These are phyloP conservation scores for Centrocercus urophasianus DNA, from an alignment of 2,113 vertebrate species.

Conservation along the genomic window DNA sequence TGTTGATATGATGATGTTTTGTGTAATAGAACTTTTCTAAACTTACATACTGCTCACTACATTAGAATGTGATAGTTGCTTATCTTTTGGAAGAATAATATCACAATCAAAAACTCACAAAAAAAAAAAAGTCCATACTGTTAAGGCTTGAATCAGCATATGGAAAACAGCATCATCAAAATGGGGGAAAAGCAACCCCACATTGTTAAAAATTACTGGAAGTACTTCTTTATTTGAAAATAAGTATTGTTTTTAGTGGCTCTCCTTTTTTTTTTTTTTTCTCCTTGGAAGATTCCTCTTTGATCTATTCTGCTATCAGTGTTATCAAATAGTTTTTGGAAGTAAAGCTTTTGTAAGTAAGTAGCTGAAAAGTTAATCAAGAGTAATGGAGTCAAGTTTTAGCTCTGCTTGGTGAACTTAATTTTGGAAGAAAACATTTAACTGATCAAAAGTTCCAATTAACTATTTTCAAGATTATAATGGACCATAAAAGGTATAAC, in stretches of 20 bases:
- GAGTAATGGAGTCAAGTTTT: background rate
- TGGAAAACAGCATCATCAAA: background rate
- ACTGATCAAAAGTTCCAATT: background rate
- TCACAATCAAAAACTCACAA: background rate
- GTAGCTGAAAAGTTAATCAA: background rate
- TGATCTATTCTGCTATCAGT: background rate
- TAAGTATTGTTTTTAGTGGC: background rate
- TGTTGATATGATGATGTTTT: background rate
- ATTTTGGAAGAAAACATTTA: background rate
- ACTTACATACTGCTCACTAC: background rate
- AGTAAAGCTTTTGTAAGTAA: background rate
- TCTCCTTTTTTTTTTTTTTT: background rate
- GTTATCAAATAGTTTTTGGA: background rate
- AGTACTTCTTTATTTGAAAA: background rate
- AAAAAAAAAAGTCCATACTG: background rate
- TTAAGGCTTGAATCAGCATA: background rate
- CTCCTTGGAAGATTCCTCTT: background rate
- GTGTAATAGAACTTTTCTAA: background rate
- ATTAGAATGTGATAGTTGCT: background rate
- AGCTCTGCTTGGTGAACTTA: background rate
- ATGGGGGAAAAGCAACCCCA: background rate
- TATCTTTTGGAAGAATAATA: background rate
- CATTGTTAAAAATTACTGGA: background rate
- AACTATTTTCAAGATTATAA: background rate
- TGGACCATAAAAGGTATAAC: background rate